Conservation (phyloP, 2,888 invertebrate species). For the Xylophagus ater region DNA sequence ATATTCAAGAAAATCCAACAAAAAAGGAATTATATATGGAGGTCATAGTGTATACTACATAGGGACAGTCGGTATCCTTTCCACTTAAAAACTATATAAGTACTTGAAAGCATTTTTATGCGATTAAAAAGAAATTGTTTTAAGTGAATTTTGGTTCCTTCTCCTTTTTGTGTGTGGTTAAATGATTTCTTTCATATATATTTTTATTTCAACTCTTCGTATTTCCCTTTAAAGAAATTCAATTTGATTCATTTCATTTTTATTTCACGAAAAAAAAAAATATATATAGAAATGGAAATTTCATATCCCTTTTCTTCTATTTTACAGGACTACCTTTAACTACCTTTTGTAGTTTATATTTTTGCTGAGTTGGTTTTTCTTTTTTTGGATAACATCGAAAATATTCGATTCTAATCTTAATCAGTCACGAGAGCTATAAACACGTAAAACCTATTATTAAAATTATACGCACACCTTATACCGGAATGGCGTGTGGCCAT, state of each 20-base stretch:
- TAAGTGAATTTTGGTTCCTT: too few species aligned
- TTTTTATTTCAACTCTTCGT: background rate
- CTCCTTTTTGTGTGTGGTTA: too few species aligned
- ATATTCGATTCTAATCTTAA: slow-evolving; percentile 16
- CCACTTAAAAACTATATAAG: too few species aligned
- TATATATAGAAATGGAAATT: too few species aligned
- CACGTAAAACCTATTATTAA: slow-evolving; percentile 19
- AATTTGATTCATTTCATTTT: background rate
- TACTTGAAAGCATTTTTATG: too few species aligned
- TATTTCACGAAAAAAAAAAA: too few species aligned
- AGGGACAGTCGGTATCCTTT: too few species aligned
- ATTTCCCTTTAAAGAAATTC: background rate
- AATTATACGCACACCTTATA: slow-evolving; percentile 16
- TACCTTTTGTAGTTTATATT: slow-evolving; percentile 1
- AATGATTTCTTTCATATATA: background rate
- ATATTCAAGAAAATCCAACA: too few species aligned
- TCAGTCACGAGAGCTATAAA: slow-evolving; percentile 18
- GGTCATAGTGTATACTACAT: too few species aligned
- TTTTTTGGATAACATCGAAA: slow-evolving; percentile 13
- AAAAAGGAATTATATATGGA: too few species aligned
- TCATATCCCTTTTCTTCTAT: slow-evolving; percentile 2
- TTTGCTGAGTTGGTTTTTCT: slow-evolving; percentile 12
- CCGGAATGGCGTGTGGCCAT: slow-evolving; percentile 2
- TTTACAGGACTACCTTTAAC: slow-evolving; percentile 7
- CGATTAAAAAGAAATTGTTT: too few species aligned